Base-by-base conservation (phyloP, 2,888 invertebrate species). In the Linhomoeus sp. region DNA sequence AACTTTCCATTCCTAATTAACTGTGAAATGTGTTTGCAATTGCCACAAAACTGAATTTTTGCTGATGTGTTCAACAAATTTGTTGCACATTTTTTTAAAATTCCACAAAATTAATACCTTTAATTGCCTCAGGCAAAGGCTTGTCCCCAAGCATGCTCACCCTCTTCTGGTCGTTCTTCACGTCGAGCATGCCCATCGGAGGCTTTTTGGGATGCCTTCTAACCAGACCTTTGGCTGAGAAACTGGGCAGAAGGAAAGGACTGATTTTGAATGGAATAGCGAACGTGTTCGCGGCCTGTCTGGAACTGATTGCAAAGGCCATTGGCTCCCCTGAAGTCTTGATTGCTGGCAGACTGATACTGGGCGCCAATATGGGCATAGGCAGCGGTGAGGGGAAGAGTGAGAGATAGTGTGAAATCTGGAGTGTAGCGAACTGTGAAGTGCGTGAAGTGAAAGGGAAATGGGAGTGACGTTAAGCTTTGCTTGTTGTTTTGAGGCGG, bases 271-370 rank as follows among this genome's bases (percentile, higher is more conserved):
- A 64, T 45, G 63, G 62, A 9, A 46, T 59, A 14, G 45, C 59
- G 26, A 63, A 64, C 45, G 58, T 69, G 17, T 51, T 61, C 1
- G 67, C 63, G 0, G 65, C 64, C 12, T 50, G 60, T 2, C 53
- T 69, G 45, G 66, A 68, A 59, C 60, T 62, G 33, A 51, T 63
- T 41, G 62, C 68, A 41, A 62, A 64, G 49, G 49, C 52, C 14
- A 60, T 62, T 5, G 50, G 40, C 14, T 61, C 66, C 0, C 69
- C 66, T 25, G 70, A 70, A 52, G 59, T 70, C 57, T 55, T 70
- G 26, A 67, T 70, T 20, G 47, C 65, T n/a, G 70, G 69, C 3
- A 55, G 70, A 20, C 48, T 64, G 9, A 22, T 40, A 3, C 14
- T 22, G 14, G 17, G 66, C 64, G 48, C 52, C 65, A 40, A 59